Conservation (phyloP, 37 sponge, comb jelly and placozoan species). For the Hexactinellida sp. region DNA sequence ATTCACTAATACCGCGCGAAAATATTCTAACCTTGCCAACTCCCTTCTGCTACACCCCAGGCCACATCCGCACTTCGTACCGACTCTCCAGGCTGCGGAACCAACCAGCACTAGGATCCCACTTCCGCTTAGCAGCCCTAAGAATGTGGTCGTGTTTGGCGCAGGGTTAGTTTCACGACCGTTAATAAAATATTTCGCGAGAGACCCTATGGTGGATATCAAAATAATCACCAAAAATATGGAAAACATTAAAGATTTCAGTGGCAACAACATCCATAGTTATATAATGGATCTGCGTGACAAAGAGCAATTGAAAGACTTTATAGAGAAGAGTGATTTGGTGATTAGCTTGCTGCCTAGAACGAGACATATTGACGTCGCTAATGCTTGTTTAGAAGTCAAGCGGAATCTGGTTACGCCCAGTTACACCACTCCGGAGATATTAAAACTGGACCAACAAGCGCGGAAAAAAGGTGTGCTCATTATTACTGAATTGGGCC, state of each 20-base stretch:
- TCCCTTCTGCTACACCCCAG: not conserved
- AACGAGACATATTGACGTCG: slow-evolving; percentile 26
- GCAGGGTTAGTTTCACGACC: slow-evolving; percentile 36
- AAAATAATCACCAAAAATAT: slow-evolving; percentile 22
- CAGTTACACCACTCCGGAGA: slow-evolving; percentile 26
- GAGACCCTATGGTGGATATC: slow-evolving; percentile 19
- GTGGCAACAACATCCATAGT: not conserved
- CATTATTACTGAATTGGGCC: slow-evolving; percentile 37
- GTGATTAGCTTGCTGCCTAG: slow-evolving; percentile 33
- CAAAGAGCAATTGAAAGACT: not conserved
- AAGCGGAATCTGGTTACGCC: slow-evolving; percentile 30
- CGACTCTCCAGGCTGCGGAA: not conserved
- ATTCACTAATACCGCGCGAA: not conserved
- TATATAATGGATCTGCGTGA: not conserved
- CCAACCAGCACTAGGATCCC: not conserved
- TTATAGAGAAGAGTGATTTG: not conserved
- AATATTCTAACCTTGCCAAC: not conserved
- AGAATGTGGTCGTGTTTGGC: slow-evolving; percentile 32
- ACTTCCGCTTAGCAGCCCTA: not conserved
- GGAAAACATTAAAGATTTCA: not conserved
- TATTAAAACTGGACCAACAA: not conserved
- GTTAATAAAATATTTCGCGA: slow-evolving; percentile 36
- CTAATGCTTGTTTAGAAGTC: slow-evolving; percentile 28
- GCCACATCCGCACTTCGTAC: not conserved
- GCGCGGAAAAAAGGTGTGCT: slow-evolving; percentile 25